Evolutionary conservation across 2,113 vertebrate species (phyloP).

Genomic region (Macrotus californicus): DNA sequence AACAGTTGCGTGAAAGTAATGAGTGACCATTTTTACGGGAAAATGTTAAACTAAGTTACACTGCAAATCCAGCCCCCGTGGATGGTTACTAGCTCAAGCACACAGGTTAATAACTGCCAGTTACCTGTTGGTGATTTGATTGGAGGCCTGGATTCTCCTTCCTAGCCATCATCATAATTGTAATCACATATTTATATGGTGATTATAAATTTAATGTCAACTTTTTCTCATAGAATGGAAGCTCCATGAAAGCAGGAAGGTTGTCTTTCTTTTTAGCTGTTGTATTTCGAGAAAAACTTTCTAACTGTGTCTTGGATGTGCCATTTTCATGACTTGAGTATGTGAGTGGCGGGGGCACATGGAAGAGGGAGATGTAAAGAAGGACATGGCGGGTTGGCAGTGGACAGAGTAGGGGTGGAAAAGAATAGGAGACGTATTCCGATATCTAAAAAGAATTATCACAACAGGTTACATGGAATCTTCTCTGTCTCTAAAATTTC

Average conservation of each 20-base stretch:
- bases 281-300: not conserved
- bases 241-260: conserved; percentile 44
- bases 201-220: not conserved
- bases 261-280: not conserved
- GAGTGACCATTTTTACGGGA: not conserved
- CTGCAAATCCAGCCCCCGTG: not conserved
- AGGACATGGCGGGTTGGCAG: not conserved
- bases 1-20: not conserved
- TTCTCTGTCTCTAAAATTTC: not conserved
- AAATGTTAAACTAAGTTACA: not conserved
- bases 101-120: not conserved
- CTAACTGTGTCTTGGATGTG: not conserved
- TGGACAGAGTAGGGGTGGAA: not conserved
- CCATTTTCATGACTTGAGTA: not conserved
- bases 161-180: not conserved
- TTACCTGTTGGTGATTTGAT: not conserved
- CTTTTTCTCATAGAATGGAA: conserved; percentile 42
- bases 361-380: not conserved
- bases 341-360: not conserved
- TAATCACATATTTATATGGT: not conserved
- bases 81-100: not conserved
- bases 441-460: not conserved
- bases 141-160: not conserved
- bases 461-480: not conserved
- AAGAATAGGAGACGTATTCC: not conserved